Evolutionary conservation across 2,113 vertebrate genomes (phyloP), one percentile per base, ranked within the genome.

Genomic region (Ciconia boyciana): DNA sequence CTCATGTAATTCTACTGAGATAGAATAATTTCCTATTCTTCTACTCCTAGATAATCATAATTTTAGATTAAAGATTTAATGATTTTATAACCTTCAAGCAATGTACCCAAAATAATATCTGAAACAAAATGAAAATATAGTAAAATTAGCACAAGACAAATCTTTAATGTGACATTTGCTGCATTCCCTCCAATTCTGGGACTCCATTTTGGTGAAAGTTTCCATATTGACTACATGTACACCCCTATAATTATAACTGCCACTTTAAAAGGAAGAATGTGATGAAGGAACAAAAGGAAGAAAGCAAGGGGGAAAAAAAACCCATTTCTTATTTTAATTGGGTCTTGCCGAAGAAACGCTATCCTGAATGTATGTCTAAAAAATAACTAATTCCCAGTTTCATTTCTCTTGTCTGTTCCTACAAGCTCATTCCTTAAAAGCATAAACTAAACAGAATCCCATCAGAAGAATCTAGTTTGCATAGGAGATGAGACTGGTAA

Each of bases 401-500:
- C 60, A n/a, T 89, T 94, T 74, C 49, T 87, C 68, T n/a, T 52
- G 22, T 39, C 87, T 69, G 2, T 39, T 93, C 77, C 69, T 87
- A 58, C 51, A 79, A 78, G 9, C 57, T 64, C 52, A 21, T 82
- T 83, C 61, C 69, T 93, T 93, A 87, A 93, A 91, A 94, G 65
- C 62, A 86, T 17, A 61, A 88, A 76, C 49, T 6, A 3, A 88
- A 92, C 18, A 80, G 52, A 92, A 83, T 61, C 82, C 66, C 82
- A 90, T 48, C 92, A 94, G 74, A 91, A 96, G 82, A 90, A 94
- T 80, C 75, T 76, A 31, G 66, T 90, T 94, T 93, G 88, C 95
- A 88, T 49, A 93, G 88, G 41, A 95, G 79, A 94, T 65, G 66
- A 94, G 93, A 43, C 49, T 77, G 41, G 66, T 41, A 93, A 57